Conservation (phyloP, 2,797 vertebrate genomes). For the Anguilla megastoma region DNA sequence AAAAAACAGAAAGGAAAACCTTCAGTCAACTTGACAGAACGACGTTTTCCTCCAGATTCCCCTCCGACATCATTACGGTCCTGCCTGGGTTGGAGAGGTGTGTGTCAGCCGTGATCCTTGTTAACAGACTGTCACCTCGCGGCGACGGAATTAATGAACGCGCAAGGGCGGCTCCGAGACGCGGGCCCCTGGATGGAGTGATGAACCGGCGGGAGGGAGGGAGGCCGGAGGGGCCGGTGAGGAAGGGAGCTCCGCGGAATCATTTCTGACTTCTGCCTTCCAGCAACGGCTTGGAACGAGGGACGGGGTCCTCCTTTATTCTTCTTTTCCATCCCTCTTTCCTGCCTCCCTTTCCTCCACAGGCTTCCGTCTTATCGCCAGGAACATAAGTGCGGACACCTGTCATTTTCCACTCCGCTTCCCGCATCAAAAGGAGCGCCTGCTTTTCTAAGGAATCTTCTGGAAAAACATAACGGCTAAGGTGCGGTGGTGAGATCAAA, state of each 20-base stretch:
- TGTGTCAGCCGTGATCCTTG: conserved; percentile 35
- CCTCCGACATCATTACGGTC: conserved; percentile 32
- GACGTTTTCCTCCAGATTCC: not conserved
- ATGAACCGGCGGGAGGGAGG: conserved; percentile 24
- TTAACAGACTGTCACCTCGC: conserved; percentile 41
- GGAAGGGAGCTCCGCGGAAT: conserved; percentile 12
- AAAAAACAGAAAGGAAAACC: not conserved
- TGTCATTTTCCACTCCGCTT: not conserved
- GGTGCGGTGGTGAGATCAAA: not conserved
- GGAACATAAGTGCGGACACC: not conserved
- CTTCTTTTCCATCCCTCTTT: not conserved
- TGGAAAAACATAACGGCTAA: not conserved
- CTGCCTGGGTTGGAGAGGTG: not conserved
- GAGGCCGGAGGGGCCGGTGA: conserved; percentile 10
- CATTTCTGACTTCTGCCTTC: conserved; percentile 12
- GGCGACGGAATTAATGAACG: conserved; percentile 29
- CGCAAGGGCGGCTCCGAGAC: not conserved
- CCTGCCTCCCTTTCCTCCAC: not conserved
- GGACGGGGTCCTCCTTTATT: not conserved
- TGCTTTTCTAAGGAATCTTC: not conserved
- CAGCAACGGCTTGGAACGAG: not conserved
- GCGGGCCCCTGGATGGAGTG: not conserved
- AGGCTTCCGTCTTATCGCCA: not conserved
- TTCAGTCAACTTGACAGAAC: conserved; percentile 15
- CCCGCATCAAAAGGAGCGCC: not conserved